Evolutionary conservation across 2,888 invertebrate species (phyloP).

Genomic region (Limnephilus marmoratus): DNA sequence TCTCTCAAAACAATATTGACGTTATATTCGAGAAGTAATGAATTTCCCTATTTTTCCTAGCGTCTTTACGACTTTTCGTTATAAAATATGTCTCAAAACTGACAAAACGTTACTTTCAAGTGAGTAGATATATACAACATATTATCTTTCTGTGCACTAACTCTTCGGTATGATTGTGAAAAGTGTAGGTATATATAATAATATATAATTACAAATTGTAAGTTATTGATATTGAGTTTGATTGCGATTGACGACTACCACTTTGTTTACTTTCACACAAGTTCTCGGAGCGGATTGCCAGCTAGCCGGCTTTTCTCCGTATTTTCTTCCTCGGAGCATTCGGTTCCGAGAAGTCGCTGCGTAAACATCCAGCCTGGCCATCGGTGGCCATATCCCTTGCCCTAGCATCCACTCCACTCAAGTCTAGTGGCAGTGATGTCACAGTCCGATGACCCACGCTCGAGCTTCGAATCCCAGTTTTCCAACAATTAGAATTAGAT

Average conservation of each 20-base stretch:
- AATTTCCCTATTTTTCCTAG: background rate
- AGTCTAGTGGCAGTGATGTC: background rate
- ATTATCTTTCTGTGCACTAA: background rate
- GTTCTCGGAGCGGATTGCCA: background rate
- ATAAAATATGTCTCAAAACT: background rate
- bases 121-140: background rate
- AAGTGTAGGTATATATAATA: background rate
- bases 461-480: constrained; percentile 6
- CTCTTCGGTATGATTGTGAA: background rate
- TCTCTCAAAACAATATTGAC: too few relatives aligned
- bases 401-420: background rate
- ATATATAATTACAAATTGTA: too few relatives aligned
- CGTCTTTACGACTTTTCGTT: background rate
- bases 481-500: constrained; percentile 26
- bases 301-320: background rate
- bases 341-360: background rate
- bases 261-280: background rate
- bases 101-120: background rate
- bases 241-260: background rate
- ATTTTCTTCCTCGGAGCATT: background rate
- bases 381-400: background rate
- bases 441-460: constrained; percentile 23
- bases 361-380: background rate
- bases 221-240: background rate
- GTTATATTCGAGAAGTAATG: too few relatives aligned